Evolutionary conservation across 2,888 invertebrate species (phyloP).

Genomic region (Torymus auratus): DNA sequence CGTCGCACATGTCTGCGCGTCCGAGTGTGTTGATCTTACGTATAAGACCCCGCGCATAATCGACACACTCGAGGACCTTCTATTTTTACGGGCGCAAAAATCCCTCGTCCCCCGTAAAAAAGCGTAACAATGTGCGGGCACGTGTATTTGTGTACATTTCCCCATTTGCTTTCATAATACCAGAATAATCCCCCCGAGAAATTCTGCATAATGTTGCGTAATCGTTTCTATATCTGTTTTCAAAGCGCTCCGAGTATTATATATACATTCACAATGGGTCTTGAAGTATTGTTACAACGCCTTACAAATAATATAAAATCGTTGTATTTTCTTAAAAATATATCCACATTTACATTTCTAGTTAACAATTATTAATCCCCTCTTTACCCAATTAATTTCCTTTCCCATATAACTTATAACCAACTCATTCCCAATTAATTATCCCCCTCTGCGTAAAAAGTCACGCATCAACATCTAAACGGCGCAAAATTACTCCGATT

Average conservation of each 20-base stretch:
- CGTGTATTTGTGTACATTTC: slow-evolving; percentile 28
- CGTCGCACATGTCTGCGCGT: slow-evolving; percentile 3
- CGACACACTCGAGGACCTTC: slow-evolving; percentile 31
- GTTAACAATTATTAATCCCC: no score
- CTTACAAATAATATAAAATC: no score
- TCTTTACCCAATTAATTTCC: no score
- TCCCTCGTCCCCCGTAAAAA: slow-evolving; percentile 9
- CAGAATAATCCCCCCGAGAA: slow-evolving; percentile 2
- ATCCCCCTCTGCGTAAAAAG: no score
- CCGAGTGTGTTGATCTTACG: slow-evolving; percentile 33
- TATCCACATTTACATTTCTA: no score
- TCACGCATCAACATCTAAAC: no score
- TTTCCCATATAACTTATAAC: no score
- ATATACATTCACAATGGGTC: no score
- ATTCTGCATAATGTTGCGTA: slow-evolving; percentile 22
- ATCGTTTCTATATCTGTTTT: slow-evolving; percentile 2
- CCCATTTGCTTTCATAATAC: slow-evolving; percentile 31
- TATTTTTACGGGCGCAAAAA: slow-evolving; percentile 35
- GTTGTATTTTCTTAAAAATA: no score
- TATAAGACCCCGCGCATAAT: slow-evolving; percentile 35
- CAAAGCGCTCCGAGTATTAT: no score
- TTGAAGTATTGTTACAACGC: no score
- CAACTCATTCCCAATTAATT: no score
- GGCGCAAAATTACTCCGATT: background rate
- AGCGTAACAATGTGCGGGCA: slow-evolving; percentile 38